These are phyloP conservation scores for Leucozona laternaria DNA, from an alignment of 2,888 invertebrate genomes.

Conservation along the genomic window DNA sequence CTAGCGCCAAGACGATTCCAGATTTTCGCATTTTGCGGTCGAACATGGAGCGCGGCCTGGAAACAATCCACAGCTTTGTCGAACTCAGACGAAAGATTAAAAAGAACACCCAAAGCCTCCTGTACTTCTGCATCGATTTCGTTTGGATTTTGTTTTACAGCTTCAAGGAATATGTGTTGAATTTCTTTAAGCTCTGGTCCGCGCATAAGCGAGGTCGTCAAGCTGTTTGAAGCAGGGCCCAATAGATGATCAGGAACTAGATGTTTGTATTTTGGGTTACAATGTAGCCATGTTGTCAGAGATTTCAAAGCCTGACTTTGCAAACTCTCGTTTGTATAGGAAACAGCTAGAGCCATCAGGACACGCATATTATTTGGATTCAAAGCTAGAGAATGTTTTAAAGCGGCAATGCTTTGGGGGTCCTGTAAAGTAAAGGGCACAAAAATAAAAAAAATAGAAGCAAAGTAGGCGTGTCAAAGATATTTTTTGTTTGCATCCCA, in stretches of 20 bases:
- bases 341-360: conserved; percentile 95
- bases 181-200: conserved; percentile 85
- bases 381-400: conserved; percentile 92
- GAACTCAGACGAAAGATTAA: conserved; percentile 96
- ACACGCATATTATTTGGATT: conserved; percentile 92
- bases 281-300: conserved; percentile 90
- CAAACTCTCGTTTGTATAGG: conserved; percentile 98
- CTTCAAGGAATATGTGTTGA: conserved; percentile 90
- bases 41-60: conserved; percentile 92
- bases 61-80: conserved; percentile 99
- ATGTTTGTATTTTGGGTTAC: conserved; percentile 92
- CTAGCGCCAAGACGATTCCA: conserved; percentile 99
- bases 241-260: conserved; percentile 86
- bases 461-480: background rate
- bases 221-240: conserved; percentile 73
- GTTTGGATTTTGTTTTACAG: conserved; percentile 90
- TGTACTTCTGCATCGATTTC: conserved; percentile 95
- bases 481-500: too few relatives aligned
- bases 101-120: conserved; percentile 96
- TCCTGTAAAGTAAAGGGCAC: conserved; percentile 85
- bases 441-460: background rate
- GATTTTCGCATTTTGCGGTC: conserved; percentile 91
- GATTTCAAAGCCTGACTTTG: conserved; percentile 94
- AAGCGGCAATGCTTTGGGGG: conserved; percentile 94
- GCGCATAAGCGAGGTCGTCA: conserved; percentile 84